A percentile compares a stretch with the other conserved stretches of the same genome.
Conservation (phyloP, 2,888 invertebrate species). For the Chloroclysta siterata region DNA sequence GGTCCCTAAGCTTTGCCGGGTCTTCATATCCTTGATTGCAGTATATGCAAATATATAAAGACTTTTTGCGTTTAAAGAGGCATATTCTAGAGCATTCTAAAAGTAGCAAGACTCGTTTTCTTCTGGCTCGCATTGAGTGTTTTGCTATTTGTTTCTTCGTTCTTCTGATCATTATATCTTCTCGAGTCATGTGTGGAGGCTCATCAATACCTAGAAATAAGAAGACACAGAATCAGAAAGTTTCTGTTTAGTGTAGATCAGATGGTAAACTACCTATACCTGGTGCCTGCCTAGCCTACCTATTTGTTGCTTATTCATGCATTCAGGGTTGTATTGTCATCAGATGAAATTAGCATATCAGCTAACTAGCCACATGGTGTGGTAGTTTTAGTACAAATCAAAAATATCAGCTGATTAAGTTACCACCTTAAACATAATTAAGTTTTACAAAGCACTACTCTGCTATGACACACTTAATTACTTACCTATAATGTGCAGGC, state of each 20-base stretch:
- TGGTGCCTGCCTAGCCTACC: not conserved
- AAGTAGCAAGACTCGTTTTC: conserved; percentile 52
- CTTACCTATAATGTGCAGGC: not conserved
- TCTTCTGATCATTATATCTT: conserved; percentile 19
- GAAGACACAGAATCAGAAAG: conserved; percentile 47
- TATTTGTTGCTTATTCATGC: no score
- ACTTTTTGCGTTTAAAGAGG: conserved; percentile 18
- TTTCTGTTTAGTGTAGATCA: not conserved
- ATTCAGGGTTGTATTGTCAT: not conserved
- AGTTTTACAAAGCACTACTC: no score
- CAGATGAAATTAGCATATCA: not conserved
- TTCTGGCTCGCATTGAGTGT: conserved; percentile 55
- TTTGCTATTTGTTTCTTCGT: conserved; percentile 26
- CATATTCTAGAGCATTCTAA: conserved; percentile 28
- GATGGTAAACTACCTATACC: not conserved
- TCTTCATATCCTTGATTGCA: conserved; percentile 51
- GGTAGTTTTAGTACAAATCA: no score
- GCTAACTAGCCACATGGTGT: no score
- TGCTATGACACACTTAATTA: not conserved
- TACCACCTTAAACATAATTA: not conserved
- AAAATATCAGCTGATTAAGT: no score
- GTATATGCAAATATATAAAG: conserved; percentile 48
- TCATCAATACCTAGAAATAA: conserved; percentile 75
- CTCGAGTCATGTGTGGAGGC: conserved; percentile 38
- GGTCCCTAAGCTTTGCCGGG: conserved; percentile 21